Conservation (phyloP, 2,888 invertebrate species). For the Drosophila formosana region DNA sequence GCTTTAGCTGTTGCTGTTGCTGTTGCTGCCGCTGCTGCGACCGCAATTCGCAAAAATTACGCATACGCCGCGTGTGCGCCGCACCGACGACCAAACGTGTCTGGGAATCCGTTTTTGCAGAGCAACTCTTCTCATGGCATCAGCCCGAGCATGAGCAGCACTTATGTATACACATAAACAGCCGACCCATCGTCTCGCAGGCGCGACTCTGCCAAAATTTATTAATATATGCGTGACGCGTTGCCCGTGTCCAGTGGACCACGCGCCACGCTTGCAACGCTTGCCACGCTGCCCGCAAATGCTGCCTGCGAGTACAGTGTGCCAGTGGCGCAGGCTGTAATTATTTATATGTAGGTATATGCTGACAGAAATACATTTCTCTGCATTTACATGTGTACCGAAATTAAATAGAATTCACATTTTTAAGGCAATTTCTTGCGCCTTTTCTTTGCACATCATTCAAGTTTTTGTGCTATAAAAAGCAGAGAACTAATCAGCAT, state of each 20-base stretch:
- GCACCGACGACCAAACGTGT: conserved; percentile 62
- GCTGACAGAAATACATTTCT: not conserved
- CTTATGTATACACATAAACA: conserved; percentile 19
- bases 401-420: conserved; percentile 39
- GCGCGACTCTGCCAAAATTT: conserved; percentile 46
- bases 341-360: conserved; percentile 39
- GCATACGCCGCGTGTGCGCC: conserved; percentile 62
- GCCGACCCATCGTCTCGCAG: conserved; percentile 13
- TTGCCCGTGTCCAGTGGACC: conserved; percentile 54
- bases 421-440: not conserved
- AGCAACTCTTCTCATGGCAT: conserved; percentile 16
- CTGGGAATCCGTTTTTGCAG: conserved; percentile 67
- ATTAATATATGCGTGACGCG: conserved; percentile 77
- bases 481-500: conserved; percentile 31
- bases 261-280: conserved; percentile 4
- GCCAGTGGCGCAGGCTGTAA: conserved; percentile 41
- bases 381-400: conserved; percentile 27
- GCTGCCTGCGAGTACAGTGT: conserved; percentile 10
- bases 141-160: conserved; percentile 15
- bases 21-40: conserved; percentile 6
- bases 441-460: not conserved
- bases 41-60: conserved; percentile 59
- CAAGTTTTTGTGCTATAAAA: conserved; percentile 5
- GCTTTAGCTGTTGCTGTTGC: not conserved
- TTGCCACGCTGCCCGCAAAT: conserved; percentile 1